A percentile compares a stretch with the other conserved stretches of the same genome.
phyloP scores from a whole-genome alignment of 2,113 vertebrate species.

The Oenanthe melanoleuca region DNA sequence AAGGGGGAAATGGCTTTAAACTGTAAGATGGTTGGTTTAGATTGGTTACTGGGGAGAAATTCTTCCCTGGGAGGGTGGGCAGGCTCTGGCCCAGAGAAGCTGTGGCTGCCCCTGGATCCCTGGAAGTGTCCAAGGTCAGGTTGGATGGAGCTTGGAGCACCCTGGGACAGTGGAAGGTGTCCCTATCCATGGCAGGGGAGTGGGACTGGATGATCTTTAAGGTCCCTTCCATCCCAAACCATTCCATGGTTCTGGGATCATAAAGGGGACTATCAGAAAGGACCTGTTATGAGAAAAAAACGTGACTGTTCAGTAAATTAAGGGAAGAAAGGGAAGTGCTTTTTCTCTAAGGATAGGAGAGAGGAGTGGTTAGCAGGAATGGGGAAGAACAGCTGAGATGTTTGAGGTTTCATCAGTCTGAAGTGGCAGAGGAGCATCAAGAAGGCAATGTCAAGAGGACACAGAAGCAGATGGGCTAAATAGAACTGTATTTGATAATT shows the following conservation, averaged over 20 bases:
- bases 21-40: background rate
- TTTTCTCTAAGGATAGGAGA: background rate
- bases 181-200: background rate
- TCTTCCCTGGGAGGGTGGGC: rapidly evolving
- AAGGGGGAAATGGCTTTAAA: background rate
- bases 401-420: background rate
- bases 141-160: rapidly evolving
- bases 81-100: background rate
- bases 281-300: background rate
- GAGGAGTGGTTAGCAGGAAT: background rate
- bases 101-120: background rate
- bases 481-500: background rate
- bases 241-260: background rate
- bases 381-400: background rate
- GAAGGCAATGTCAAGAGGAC: background rate
- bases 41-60: background rate
- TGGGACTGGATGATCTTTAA: background rate
- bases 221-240: background rate
- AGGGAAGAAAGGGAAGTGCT: background rate
- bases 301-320: background rate
- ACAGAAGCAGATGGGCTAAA: background rate
- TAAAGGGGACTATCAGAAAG: background rate
- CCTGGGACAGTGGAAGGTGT: rapidly evolving
- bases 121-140: background rate
- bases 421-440: background rate